These are phyloP conservation scores for Meiosimyza platycephala DNA, from an alignment of 2,888 invertebrate species.

Conservation along the genomic window DNA sequence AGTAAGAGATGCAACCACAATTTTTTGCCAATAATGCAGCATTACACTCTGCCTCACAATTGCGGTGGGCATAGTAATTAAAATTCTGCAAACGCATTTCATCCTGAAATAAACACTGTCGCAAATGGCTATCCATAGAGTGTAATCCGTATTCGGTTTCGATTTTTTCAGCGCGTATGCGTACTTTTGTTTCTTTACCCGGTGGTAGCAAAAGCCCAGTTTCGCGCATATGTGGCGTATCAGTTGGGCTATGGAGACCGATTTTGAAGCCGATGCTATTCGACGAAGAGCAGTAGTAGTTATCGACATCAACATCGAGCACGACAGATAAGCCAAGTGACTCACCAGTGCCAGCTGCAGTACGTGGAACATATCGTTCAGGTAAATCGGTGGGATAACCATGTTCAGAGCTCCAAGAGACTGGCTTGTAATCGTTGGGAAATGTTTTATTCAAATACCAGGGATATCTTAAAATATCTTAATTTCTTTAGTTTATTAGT, in stretches of 20 bases:
- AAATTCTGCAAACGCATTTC: constrained; percentile 74
- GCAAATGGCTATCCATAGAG: constrained; percentile 41
- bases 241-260: constrained; percentile 47
- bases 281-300: constrained; percentile 83
- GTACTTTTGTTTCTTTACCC: constrained; percentile 49
- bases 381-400: constrained; percentile 73
- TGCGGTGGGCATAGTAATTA: constrained; percentile 78
- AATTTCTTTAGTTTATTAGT: too few species aligned
- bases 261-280: constrained; percentile 67
- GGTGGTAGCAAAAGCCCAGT: constrained; percentile 46
- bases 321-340: constrained; percentile 76
- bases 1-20: constrained; percentile 52
- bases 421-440: constrained; percentile 34
- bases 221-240: constrained; percentile 45
- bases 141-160: constrained; percentile 42
- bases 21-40: constrained; percentile 71
- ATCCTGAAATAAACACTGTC: constrained; percentile 77
- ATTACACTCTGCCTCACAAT: constrained; percentile 81
- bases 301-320: constrained; percentile 75
- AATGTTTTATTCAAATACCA: constrained; percentile 10
- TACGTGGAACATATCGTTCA: constrained; percentile 70
- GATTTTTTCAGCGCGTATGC: constrained; percentile 43
- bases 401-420: constrained; percentile 79
- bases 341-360: constrained; percentile 71
- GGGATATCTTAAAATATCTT: background rate